phyloP scores from a whole-genome alignment of 2,888 invertebrate species.

The Aradus depressus region DNA sequence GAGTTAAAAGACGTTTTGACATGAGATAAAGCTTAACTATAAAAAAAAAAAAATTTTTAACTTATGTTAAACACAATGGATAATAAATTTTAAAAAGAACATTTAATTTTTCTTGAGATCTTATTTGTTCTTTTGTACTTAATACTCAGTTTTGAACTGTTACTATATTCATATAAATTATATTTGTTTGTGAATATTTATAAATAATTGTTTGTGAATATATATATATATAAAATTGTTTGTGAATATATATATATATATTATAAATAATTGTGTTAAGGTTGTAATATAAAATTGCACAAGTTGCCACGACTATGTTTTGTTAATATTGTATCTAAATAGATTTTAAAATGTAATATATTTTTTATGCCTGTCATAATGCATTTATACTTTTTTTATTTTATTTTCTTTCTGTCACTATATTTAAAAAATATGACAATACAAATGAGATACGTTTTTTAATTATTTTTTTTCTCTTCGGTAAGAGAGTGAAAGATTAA shows the following conservation, averaged over 20 bases:
- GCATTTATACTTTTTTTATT: slow-evolving; percentile 1
- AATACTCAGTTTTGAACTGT: too few species aligned
- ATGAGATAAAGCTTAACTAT: too few species aligned
- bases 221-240: neutral
- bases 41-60: too few species aligned
- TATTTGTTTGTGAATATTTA: too few species aligned
- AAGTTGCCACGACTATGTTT: neutral
- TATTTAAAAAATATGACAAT: neutral
- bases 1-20: too few species aligned
- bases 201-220: neutral
- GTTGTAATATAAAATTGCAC: slow-evolving; percentile 4
- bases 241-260: neutral
- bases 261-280: too few species aligned
- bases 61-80: too few species aligned
- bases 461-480: neutral
- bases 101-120: too few species aligned
- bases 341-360: neutral
- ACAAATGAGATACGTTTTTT: neutral
- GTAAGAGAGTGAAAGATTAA: neutral
- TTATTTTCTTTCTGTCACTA: neutral
- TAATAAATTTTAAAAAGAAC: too few species aligned
- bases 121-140: too few species aligned
- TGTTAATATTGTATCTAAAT: neutral
- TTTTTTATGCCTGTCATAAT: slow-evolving; percentile 9
- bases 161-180: too few species aligned